Percentiles rank a stretch among this genome's conserved stretches.
Conservation (phyloP, 92 coral and sea anemone species). For the Actinostola sp. region DNA sequence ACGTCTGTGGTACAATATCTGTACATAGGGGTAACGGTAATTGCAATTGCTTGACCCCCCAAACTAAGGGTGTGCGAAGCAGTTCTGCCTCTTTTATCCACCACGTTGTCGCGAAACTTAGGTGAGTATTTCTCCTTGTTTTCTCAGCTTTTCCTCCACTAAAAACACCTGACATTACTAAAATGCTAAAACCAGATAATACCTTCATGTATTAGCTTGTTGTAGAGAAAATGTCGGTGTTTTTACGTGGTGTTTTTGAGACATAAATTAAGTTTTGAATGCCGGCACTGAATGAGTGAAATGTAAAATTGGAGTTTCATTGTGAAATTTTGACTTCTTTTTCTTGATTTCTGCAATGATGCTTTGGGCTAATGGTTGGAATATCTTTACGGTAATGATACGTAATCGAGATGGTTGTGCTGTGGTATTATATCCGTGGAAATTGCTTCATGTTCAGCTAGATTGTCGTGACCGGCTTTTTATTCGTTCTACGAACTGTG, state of each 20-base stretch:
- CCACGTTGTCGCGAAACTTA: constrained; percentile 77
- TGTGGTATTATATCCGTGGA: not conserved
- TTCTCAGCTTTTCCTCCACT: not conserved
- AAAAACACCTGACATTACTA: not conserved
- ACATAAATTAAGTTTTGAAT: not conserved
- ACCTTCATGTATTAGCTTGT: not conserved
- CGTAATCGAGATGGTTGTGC: not conserved
- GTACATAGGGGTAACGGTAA: constrained; percentile 37
- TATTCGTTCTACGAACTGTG: too few relatives aligned
- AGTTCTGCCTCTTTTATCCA: constrained; percentile 66
- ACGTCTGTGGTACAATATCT: not conserved
- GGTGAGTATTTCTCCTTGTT: constrained; percentile 15
- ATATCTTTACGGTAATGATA: not conserved
- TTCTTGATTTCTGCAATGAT: not conserved
- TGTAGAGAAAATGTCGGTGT: not conserved
- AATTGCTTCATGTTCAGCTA: not conserved
- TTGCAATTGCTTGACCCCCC: constrained; percentile 55
- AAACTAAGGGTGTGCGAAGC: constrained; percentile 48
- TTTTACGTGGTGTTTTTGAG: not conserved
- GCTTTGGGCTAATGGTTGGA: not conserved
- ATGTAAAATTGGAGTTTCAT: not conserved
- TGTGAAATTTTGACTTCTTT: not conserved
- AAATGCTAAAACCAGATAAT: not conserved
- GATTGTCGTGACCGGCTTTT: too few relatives aligned
- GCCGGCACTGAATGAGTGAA: constrained; percentile 9